Conservation (phyloP, 2,113 vertebrate genomes). For the Silurus glanis region DNA sequence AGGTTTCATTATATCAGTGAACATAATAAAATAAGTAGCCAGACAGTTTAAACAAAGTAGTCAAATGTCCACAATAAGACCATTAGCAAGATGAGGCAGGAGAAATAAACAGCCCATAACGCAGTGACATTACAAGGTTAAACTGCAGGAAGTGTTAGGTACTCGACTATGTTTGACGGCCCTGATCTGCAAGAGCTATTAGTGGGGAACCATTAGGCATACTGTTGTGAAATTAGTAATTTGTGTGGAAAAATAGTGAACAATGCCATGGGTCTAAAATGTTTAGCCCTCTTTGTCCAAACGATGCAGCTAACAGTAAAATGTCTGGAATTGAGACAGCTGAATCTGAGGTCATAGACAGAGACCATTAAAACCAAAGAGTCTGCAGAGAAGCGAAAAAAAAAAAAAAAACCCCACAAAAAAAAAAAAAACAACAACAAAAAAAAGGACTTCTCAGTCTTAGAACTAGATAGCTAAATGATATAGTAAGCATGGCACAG, state of each 20-base stretch:
- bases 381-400: not conserved
- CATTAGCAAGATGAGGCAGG: not conserved
- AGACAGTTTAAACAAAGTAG: not conserved
- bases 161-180: not conserved
- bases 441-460: slow-evolving; percentile 10
- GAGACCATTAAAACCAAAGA: slow-evolving; percentile 3
- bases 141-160: not conserved
- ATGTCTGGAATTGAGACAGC: not conserved
- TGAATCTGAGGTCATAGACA: slow-evolving; percentile 25
- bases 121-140: slow-evolving; percentile 16
- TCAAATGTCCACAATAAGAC: not conserved
- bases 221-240: slow-evolving; percentile 33
- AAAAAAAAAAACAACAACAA: not conserved
- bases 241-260: not conserved
- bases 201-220: slow-evolving; percentile 7
- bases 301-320: not conserved
- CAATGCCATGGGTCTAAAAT: not conserved
- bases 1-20: not conserved
- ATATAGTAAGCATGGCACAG: not conserved
- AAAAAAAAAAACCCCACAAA: not conserved
- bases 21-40: not conserved
- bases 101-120: not conserved
- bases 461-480: not conserved
- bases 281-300: not conserved
- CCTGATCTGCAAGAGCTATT: slow-evolving; percentile 27